phyloP scores from a whole-genome alignment of 2,113 vertebrate genomes.

The Stomatorhinus ivindoensis region DNA sequence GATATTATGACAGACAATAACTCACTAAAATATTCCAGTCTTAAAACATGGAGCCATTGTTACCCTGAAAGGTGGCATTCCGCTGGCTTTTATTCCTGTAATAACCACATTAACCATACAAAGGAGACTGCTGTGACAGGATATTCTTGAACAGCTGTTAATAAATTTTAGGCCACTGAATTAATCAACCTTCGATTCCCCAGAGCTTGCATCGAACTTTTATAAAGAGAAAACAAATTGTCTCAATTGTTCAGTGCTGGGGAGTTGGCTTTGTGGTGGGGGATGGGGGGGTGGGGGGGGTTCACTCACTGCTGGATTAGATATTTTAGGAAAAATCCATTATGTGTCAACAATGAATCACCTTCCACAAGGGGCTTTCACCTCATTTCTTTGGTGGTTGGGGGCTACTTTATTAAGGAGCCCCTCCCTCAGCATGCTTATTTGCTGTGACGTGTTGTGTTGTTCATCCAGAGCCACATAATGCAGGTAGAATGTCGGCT shows the following conservation, averaged over 20 bases:
- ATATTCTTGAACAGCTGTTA: constrained; percentile 34
- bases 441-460: background rate
- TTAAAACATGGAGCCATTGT: background rate
- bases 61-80: background rate
- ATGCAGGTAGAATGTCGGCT: background rate
- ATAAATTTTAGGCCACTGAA: constrained; percentile 36
- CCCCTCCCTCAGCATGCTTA: background rate
- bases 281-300: background rate
- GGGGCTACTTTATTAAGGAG: background rate
- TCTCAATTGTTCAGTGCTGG: constrained; percentile 33
- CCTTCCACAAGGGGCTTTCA: background rate
- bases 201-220: constrained; percentile 37
- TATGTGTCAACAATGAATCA: constrained; percentile 2
- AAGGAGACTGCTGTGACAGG: constrained; percentile 13
- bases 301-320: constrained; percentile 15
- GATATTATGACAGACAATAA: background rate
- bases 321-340: constrained; percentile 3
- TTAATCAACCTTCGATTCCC: constrained; percentile 40
- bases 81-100: constrained; percentile 17
- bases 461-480: background rate
- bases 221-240: constrained; percentile 45
- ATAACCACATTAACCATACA: constrained; percentile 25
- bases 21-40: constrained; percentile 7
- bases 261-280: constrained; percentile 7
- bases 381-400: background rate